Evolutionary conservation across 2,113 vertebrate species (phyloP), one percentile per base, ranked within the genome.

Genomic region (Taurulus bubalis): DNA sequence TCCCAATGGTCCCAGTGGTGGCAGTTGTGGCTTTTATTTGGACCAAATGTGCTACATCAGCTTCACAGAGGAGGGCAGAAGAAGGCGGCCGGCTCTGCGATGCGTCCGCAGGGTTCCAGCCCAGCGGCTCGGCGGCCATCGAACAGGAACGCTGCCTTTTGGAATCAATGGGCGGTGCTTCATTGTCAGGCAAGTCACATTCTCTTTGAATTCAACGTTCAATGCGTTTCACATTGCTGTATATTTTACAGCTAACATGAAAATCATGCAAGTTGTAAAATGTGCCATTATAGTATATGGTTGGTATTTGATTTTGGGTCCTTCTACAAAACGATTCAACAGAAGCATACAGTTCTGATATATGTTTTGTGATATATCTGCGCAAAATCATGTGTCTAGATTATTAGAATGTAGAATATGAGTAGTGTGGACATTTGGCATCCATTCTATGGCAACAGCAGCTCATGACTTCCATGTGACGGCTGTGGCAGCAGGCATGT

Each of bases 1-100:
- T 71, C 55, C 40, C 40, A 42, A 22, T 59, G 40, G 59, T 53
- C 66, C 71, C 59, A 16, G 58, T 42, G 66, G 59, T 71, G 40
- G 32, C 4, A 58, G 47, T 70, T 79, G 22, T 53, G 20, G 26
- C 64, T 74, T 79, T 75, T 40, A 70, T 71, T 65, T 36, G 2
- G 38, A 22, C 64, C 38, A 75, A 26, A 70, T 49, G 16, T 70
- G 70, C 70, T 49, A 3, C 14, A 32, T 84, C 65, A 79, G 71
- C 32, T 49, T 62, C 30, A 47, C 18, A 22, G 64, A n/a, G 30
- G 26, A 6, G 16, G 66, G 53, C 42, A 6, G 62, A 71, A 55
- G 49, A 63, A 49, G 60, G 62, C 24, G 8, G 56, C 8, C 32
- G 24, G 15, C 75, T 34, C 55, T 71, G 15, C 62, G 32, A 40